Base-by-base conservation (phyloP, 2,113 vertebrate species). In the Polypterus senegalus region DNA sequence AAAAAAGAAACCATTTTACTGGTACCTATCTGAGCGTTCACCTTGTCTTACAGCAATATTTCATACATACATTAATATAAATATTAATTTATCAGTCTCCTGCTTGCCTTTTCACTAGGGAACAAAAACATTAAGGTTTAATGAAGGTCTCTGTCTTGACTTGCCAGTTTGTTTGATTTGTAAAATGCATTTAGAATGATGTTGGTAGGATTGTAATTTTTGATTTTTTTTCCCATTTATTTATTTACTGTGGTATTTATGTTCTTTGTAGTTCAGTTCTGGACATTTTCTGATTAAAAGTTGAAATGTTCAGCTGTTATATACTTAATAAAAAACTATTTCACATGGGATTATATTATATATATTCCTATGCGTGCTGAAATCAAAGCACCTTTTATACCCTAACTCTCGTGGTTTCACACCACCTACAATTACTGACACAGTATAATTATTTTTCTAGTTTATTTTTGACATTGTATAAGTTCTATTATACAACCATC, bases 181-280 rank as follows among this genome's bases (percentile, higher is more conserved):
- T 73, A 76, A 83, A 71, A 76, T 84, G 76, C 79, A 77, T 73
- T 66, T 87, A 86, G 83, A 77, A 67, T 70, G 73, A 79, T 77
- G 73, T 83, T 47, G 49, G 76, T 86, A 80, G 77, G 76, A 66
- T 67, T 79, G 70, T 86, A 74, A 75, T 76, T 76, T 83, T 77
- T 77, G 70, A 83, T 79, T 83, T 79, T 72, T 72, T 79, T 87
- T 83, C 77, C 76, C 80, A 76, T 82, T 88, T 88, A 89, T 88
- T 89, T 89, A 89, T 89, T 89, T 89, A 76, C 79, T 64, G 79
- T 83, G 76, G 86, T 89, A 89, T 88, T 90, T 90, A 89, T 91
- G 85, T 88, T 83, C 73, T 78, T 77, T 81, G 74, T 81, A 85
- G 85, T 88, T 90, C 75, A 81, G 80, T 88, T 88, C 84, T 85